phyloP scores from a whole-genome alignment of 1,140 invertebrate genomes.

The Drosophila bifasciata region DNA sequence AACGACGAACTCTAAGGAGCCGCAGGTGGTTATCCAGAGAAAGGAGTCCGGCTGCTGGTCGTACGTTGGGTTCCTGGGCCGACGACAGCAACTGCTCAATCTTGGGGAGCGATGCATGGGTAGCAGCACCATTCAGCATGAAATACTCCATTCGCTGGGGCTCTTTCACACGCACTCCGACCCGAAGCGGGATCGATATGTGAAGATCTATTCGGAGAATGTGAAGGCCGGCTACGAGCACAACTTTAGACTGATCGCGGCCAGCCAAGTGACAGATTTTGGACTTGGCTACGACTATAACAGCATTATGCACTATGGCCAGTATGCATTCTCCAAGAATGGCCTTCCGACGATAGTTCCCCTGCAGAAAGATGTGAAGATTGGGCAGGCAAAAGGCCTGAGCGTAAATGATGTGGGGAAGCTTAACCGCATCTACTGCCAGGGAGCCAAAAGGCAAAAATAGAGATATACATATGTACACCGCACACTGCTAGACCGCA shows the following conservation, averaged over 20 bases:
- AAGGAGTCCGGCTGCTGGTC: slow-evolving; percentile 84
- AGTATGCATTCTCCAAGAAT: slow-evolving; percentile 89
- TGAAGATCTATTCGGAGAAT: slow-evolving; percentile 88
- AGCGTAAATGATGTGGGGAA: slow-evolving; percentile 85
- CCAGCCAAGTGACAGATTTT: slow-evolving; percentile 81
- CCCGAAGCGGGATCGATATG: slow-evolving; percentile 87
- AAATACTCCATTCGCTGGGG: slow-evolving; percentile 87
- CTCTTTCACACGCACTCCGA: slow-evolving; percentile 90
- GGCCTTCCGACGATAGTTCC: slow-evolving; percentile 88
- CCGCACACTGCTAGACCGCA: slow-evolving; percentile 7
- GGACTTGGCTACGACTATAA: slow-evolving; percentile 86
- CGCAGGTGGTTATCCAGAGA: slow-evolving; percentile 57
- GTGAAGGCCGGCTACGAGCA: slow-evolving; percentile 85
- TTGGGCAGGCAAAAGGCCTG: slow-evolving; percentile 85
- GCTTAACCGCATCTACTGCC: slow-evolving; percentile 84
- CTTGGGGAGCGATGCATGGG: slow-evolving; percentile 53
- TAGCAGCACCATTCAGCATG: slow-evolving; percentile 86
- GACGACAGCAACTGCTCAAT: slow-evolving; percentile 67
- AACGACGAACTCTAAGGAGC: slow-evolving; percentile 9
- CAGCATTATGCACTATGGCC: slow-evolving; percentile 88
- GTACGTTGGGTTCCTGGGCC: slow-evolving; percentile 84
- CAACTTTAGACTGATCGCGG: slow-evolving; percentile 85
- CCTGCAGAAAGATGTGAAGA: slow-evolving; percentile 22
- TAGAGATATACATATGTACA: too few species aligned
- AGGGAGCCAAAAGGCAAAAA: not conserved